A percentile compares a stretch with the other conserved stretches of the same genome.
These are phyloP conservation scores for Phyllostomus hastatus DNA, from an alignment of 2,113 vertebrate genomes.

Conservation along the genomic window DNA sequence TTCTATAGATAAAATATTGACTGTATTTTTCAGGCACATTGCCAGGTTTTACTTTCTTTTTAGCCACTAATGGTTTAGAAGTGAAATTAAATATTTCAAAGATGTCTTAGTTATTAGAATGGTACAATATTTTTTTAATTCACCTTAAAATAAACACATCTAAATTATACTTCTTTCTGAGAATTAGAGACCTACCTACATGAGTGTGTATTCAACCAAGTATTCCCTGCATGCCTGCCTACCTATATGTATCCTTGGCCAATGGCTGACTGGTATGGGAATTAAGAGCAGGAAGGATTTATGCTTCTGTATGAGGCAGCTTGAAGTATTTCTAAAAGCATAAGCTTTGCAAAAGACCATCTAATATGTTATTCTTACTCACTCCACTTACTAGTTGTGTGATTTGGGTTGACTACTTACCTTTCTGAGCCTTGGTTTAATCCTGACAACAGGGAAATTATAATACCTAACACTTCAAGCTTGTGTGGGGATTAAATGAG, in stretches of 20 bases:
- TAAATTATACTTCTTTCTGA: neutral
- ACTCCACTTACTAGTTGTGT: neutral
- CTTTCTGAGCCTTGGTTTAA: neutral
- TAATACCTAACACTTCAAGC: neutral
- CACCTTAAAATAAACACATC: neutral
- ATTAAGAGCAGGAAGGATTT: neutral
- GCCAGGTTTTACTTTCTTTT: neutral
- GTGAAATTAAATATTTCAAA: neutral
- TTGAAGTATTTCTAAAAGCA: neutral
- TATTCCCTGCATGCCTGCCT: neutral
- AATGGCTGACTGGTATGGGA: neutral
- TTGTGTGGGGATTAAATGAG: neutral
- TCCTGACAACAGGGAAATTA: neutral
- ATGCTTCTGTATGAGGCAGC: neutral
- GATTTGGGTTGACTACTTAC: neutral
- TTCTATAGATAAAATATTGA: neutral
- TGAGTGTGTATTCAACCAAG: neutral
- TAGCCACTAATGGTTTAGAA: neutral
- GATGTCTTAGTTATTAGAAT: neutral
- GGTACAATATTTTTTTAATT: neutral
- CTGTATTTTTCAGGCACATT: neutral
- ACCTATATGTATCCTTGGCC: neutral
- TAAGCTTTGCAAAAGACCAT: neutral
- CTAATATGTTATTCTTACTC: neutral
- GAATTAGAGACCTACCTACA: neutral